A percentile compares a stretch with the other conserved stretches of the same genome.
These are phyloP conservation scores for Syndactyla subalaris DNA, from an alignment of 2,797 vertebrate genomes.

Conservation along the genomic window DNA sequence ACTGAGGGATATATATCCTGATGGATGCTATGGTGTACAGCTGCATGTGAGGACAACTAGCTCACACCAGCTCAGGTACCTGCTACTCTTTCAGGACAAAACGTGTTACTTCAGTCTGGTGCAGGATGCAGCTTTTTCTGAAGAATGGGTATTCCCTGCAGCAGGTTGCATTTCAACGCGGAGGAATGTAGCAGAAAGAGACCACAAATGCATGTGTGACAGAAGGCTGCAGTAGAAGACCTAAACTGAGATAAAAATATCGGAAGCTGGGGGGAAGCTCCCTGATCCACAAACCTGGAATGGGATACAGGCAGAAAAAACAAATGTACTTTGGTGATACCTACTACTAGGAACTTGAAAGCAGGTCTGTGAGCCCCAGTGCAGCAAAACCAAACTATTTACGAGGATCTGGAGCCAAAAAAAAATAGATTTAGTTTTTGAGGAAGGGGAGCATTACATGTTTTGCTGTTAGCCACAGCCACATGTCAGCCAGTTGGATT, in stretches of 20 bases:
- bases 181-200: background rate
- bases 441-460: background rate
- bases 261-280: background rate
- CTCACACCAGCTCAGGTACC: background rate
- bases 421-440: background rate
- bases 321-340: background rate
- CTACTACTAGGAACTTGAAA: background rate
- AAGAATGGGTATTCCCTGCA: background rate
- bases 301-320: background rate
- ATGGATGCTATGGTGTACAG: background rate
- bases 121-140: background rate
- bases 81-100: fast-evolving
- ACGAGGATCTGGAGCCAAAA: background rate
- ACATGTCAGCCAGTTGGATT: background rate
- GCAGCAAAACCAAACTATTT: background rate
- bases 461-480: background rate
- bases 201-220: background rate
- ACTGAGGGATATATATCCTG: background rate
- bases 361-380: background rate
- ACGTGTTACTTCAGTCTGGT: background rate
- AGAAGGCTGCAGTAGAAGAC: background rate
- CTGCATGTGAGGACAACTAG: background rate
- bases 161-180: fast-evolving
- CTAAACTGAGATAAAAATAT: background rate
- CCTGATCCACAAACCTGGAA: background rate